Evolutionary conservation across 2,113 vertebrate genomes (phyloP).

Genomic region (Nipponia nippon): DNA sequence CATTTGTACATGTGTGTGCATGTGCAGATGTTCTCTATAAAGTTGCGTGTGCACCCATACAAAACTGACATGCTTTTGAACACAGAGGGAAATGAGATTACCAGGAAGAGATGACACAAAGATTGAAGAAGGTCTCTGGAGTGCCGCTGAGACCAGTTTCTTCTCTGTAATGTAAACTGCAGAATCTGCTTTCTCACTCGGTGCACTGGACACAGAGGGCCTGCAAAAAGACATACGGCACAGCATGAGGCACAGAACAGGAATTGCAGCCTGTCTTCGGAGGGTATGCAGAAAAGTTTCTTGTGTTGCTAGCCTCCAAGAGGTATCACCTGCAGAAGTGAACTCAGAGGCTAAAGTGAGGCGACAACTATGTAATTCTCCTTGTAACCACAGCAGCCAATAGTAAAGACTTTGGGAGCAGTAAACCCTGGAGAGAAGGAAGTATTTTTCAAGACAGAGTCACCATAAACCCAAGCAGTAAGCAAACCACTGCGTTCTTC

Average conservation of each 20-base stretch:
- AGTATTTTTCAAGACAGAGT: not conserved
- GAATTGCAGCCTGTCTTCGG: not conserved
- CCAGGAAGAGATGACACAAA: not conserved
- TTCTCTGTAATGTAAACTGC: not conserved
- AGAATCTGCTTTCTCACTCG: not conserved
- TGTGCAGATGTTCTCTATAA: not conserved
- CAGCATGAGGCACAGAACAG: not conserved
- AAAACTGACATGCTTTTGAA: not conserved
- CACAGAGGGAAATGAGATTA: constrained; percentile 14
- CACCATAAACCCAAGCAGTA: not conserved
- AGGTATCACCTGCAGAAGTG: not conserved
- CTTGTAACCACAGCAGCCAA: not conserved
- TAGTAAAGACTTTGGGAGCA: not conserved
- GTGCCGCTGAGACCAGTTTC: not conserved
- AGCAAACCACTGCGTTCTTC: not conserved
- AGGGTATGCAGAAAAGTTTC: not conserved
- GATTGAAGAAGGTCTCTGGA: not conserved
- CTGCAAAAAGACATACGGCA: not conserved
- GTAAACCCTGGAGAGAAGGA: not conserved
- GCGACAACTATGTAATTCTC: not conserved
- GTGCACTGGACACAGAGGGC: not conserved
- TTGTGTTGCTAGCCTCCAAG: not conserved
- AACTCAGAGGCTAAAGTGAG: not conserved
- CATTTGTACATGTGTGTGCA: not conserved
- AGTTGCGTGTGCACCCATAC: not conserved